These are phyloP conservation scores for Rhizomys pruinosus DNA, from an alignment of 2,113 vertebrate species.

Conservation along the genomic window DNA sequence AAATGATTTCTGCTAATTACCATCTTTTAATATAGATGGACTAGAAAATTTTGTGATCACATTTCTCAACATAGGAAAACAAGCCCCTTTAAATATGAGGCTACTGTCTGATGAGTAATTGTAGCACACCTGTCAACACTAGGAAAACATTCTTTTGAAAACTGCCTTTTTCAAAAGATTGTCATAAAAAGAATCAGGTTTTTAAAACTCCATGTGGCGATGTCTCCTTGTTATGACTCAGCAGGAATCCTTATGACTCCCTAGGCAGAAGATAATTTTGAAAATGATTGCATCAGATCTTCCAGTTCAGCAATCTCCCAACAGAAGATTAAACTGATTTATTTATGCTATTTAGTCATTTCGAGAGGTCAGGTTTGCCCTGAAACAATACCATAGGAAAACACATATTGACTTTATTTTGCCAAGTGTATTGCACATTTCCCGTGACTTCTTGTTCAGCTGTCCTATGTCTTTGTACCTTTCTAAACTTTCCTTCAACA, in stretches of 20 bases:
- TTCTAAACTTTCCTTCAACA: neutral
- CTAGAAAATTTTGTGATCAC: neutral
- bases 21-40: conserved; percentile 26
- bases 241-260: conserved; percentile 56
- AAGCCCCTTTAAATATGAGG: neutral
- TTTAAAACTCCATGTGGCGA: conserved; percentile 55
- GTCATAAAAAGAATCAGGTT: conserved; percentile 64
- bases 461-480: neutral
- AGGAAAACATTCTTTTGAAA: conserved; percentile 65
- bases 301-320: conserved; percentile 49
- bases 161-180: conserved; percentile 56
- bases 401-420: conserved; percentile 59
- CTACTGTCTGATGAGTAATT: conserved; percentile 56
- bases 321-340: conserved; percentile 63
- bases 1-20: conserved; percentile 45
- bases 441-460: neutral
- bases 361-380: conserved; percentile 22
- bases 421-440: neutral
- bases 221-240: conserved; percentile 57
- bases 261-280: conserved; percentile 47
- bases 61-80: neutral
- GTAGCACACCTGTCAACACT: conserved; percentile 51
- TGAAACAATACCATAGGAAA: conserved; percentile 22
- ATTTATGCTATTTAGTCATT: conserved; percentile 55
- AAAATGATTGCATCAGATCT: conserved; percentile 72